Evolutionary conservation across 2,888 invertebrate species (phyloP), one percentile per base, ranked within the genome.

Genomic region (Dasysyrphus albostriatus): DNA sequence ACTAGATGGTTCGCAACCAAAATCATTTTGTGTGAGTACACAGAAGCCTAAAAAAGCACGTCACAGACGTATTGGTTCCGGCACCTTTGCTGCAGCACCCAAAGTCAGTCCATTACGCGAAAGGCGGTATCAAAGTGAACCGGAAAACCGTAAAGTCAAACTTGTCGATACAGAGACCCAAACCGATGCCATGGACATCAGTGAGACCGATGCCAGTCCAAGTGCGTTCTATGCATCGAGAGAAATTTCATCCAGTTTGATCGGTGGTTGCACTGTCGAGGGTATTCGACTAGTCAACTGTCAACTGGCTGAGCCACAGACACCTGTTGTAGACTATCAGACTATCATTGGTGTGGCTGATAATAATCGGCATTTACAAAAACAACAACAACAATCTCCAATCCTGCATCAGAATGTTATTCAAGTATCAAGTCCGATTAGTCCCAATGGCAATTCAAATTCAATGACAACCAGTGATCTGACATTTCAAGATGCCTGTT

Each of bases 81-180:
- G 94, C 29, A 94, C 94, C 5, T 94, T 93, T 89, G 90, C 90
- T 5, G 92, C 93, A 69, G 90, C 91, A 6, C 91, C 92, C 7
- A 93, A 94, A 89, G 93, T 93, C 54, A 94, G 93, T 90, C 94
- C 94, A 54, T 93, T 93, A 88, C 93, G 94, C n/a, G 94, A 94
- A 89, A 92, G 94, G 88, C 93, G 93, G 81, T 94, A 94, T 88
- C 92, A 92, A 88, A 92, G 92, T 82, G 93, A 92, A 59, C 92
- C 93, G 5, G 93, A 93, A 88, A 92, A 92, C 79, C 91, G 93
- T 10, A 92, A 92, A 88, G 90, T 92, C 9, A 93, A 93, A 88
- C 91, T 94, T 29, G 94, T 95, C 6, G 95, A 95, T 89, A 94
- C 93, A 74, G 95, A 95, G 90, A 95, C 95, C 0, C 95, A 95